Conservation (phyloP, 2,113 vertebrate species). For the Danionella cerebrum region DNA sequence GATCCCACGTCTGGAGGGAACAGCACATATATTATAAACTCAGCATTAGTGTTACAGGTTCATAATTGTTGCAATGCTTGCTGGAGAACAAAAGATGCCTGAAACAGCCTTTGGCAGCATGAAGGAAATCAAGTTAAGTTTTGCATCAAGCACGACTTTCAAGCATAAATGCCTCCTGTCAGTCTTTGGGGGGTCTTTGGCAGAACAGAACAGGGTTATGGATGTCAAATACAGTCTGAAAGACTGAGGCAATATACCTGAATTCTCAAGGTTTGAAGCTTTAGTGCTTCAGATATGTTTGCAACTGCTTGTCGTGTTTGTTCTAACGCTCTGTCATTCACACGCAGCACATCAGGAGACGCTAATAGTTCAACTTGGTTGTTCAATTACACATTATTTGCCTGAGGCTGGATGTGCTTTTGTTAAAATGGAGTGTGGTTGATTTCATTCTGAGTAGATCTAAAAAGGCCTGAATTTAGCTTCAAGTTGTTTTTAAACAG, state of each 20-base stretch:
- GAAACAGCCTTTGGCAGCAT: background rate
- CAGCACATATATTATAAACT: slow-evolving; percentile 4
- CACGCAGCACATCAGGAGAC: slow-evolving; percentile 5
- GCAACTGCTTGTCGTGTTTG: slow-evolving; percentile 20
- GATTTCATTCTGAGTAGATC: slow-evolving; percentile 16
- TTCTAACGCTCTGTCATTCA: slow-evolving; percentile 33
- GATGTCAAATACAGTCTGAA: slow-evolving; percentile 4
- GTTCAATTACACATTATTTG: slow-evolving; percentile 14
- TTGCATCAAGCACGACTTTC: background rate
- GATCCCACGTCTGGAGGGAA: slow-evolving; percentile 7
- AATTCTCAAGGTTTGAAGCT: background rate
- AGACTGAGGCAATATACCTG: background rate
- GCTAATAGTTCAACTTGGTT: slow-evolving; percentile 36
- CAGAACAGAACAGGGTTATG: background rate
- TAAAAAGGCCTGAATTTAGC: slow-evolving; percentile 29
- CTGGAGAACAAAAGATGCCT: slow-evolving; percentile 12
- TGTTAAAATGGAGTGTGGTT: slow-evolving; percentile 5
- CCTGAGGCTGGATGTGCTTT: slow-evolving; percentile 5
- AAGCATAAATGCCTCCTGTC: slow-evolving; percentile 27
- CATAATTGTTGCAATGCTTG: slow-evolving; percentile 12
- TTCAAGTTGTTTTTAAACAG: background rate
- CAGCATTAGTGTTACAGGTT: slow-evolving; percentile 15
- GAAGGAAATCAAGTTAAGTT: slow-evolving; percentile 13
- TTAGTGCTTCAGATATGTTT: slow-evolving; percentile 12
- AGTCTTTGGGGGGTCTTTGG: background rate